These are phyloP conservation scores for Pristis pectinata DNA, from an alignment of 2,797 vertebrate genomes.

Conservation along the genomic window DNA sequence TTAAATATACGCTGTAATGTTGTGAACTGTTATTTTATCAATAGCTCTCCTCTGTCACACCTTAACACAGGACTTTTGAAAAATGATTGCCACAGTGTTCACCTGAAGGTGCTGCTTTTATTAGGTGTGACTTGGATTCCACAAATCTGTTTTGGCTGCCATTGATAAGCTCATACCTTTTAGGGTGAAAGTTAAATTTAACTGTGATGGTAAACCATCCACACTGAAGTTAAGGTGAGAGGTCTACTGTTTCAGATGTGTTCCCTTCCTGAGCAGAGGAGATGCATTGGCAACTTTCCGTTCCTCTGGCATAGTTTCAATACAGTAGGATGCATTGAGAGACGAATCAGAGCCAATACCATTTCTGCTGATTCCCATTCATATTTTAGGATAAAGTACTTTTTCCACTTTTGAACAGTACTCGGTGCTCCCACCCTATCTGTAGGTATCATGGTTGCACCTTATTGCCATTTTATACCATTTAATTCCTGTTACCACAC, in stretches of 20 bases:
- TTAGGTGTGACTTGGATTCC: background rate
- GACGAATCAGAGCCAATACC: too few relatives aligned
- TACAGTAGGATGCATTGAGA: too few relatives aligned
- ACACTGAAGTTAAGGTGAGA: background rate
- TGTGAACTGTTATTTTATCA: background rate
- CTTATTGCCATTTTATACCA: background rate
- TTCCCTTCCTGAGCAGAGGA: background rate
- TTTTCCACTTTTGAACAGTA: background rate
- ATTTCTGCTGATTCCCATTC: background rate
- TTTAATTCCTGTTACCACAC: background rate
- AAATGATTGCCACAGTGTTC: background rate
- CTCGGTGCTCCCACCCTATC: background rate
- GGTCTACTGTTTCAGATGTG: background rate
- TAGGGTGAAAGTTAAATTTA: background rate
- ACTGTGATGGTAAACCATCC: background rate
- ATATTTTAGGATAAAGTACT: background rate
- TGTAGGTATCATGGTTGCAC: background rate
- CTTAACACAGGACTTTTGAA: background rate
- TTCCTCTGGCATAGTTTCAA: background rate
- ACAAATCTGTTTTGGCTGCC: background rate
- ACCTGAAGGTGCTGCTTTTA: background rate
- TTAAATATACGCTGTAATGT: background rate
- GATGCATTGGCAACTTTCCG: background rate
- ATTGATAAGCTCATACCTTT: background rate
- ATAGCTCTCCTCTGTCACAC: background rate